Evolutionary conservation across 2,797 vertebrate genomes (phyloP).

Genomic region (Spatula versicolor): DNA sequence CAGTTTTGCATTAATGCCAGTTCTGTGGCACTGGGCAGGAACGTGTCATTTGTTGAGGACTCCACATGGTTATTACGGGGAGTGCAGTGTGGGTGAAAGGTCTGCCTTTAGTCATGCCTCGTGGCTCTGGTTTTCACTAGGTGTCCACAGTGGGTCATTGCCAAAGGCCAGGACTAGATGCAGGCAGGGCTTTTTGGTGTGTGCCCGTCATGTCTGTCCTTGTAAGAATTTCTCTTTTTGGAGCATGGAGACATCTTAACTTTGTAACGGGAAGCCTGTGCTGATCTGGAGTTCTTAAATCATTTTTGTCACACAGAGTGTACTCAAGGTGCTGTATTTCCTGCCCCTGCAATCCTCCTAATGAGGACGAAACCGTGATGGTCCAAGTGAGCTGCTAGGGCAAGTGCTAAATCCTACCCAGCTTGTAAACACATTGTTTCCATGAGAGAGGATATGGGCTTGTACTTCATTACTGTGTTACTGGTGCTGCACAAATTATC

Average conservation of each 20-base stretch:
- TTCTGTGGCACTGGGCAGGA: neutral
- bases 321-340: neutral
- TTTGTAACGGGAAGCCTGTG: neutral
- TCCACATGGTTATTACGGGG: rapidly evolving
- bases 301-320: neutral
- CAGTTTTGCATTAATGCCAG: neutral
- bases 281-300: neutral
- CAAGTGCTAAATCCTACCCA: neutral
- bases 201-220: neutral
- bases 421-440: rapidly evolving
- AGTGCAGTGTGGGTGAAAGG: neutral
- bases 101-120: neutral
- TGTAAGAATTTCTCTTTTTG: neutral
- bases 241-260: neutral
- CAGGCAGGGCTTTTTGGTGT: neutral
- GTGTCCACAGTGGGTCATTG: rapidly evolving
- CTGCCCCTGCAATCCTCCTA: too few relatives aligned
- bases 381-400: neutral
- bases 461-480: neutral
- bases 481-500: neutral
- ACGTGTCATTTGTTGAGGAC: rapidly evolving
- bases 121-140: neutral
- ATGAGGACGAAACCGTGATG: neutral
- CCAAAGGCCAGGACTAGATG: rapidly evolving
- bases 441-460: neutral